Base-by-base conservation (phyloP, 2,113 vertebrate species). In the Oceanodroma tethys region DNA sequence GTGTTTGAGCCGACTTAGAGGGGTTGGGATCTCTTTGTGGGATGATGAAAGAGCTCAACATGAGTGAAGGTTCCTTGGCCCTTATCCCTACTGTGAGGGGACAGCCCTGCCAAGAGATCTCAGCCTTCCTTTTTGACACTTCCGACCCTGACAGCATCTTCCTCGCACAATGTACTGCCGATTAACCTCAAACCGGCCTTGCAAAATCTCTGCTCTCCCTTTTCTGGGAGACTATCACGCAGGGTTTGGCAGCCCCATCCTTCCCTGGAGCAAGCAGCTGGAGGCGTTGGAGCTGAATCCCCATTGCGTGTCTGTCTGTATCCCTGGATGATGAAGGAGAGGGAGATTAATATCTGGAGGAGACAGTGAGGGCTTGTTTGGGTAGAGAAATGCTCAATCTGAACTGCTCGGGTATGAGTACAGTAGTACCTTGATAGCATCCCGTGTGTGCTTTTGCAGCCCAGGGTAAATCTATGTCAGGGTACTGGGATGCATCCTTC, bases 101-200 rank as follows among this genome's bases (percentile, higher is more conserved):
- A 93, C 38, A 40, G 67, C 88, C 68, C 79, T 95, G 93, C 95
- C 93, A 86, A 86, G 85, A 93, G 90, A 30, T 58, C 85, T 86
- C 81, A 86, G 79, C 95, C 88, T 74, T 90, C 71, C 88, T 50
- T 92, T 76, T 93, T 73, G 81, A 89, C 93, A 56, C 76, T 78
- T 94, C 65, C 26, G 5, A 79, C 52, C 81, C 89, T 67, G 81
- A 91, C 88, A 88, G 74, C 79, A 34, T 66, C 82, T 80, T 88
- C 90, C 85, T 86, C 30, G 3, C 58, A 25, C 10, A 1, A 22
- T 4, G 32, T 62, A 11, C 75, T 88, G 93, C 79, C 4, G 43
- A 43, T 70, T 78, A 58, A 92, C 92, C 82, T 90, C 82, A 88
- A 8, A 86, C 88, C 11, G 8, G 59, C 56, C 82, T 78, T 92